A percentile compares a stretch with the other conserved stretches of the same genome.
Conservation (phyloP, 1,140 invertebrate genomes). For the Drosophila tropicalis region DNA sequence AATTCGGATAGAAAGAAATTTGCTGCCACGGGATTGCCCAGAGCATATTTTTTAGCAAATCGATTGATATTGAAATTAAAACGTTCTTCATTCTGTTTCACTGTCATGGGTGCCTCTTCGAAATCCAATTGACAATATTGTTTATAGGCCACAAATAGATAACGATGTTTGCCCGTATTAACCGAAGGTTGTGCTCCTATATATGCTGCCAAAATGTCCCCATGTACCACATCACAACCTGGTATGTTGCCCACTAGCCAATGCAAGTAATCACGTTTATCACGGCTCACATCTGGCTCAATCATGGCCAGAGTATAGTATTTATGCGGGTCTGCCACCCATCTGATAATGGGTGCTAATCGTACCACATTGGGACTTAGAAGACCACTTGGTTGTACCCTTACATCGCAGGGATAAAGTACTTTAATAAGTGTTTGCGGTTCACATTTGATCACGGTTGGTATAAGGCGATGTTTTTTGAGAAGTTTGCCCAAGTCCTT, state of each 20-base stretch:
- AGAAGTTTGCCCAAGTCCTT: conserved; percentile 24
- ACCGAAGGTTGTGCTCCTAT: conserved; percentile 91
- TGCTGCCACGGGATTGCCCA: conserved; percentile 92
- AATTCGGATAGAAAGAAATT: conserved; percentile 85
- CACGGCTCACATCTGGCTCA: conserved; percentile 66
- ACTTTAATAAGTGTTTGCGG: conserved; percentile 38
- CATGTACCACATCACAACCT: conserved; percentile 88
- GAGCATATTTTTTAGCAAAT: conserved; percentile 87
- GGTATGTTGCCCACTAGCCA: conserved; percentile 96
- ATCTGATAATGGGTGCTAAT: conserved; percentile 86
- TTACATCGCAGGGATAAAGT: conserved; percentile 80
- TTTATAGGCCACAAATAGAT: conserved; percentile 94
- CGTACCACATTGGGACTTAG: conserved; percentile 87
- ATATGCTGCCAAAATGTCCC: conserved; percentile 90
- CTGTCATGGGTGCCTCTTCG: conserved; percentile 82
- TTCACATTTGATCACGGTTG: conserved; percentile 42
- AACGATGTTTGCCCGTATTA: conserved; percentile 92
- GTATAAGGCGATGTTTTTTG: conserved; percentile 40
- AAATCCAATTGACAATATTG: conserved; percentile 84
- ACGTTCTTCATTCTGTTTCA: conserved; percentile 87
- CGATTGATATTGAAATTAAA: conserved; percentile 89
- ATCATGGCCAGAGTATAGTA: conserved; percentile 90
- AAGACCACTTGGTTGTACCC: conserved; percentile 86
- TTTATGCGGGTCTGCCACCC: conserved; percentile 84
- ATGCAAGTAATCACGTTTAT: conserved; percentile 92